phyloP scores from a whole-genome alignment of 1,140 invertebrate species.

The Bombus pyrosoma region DNA sequence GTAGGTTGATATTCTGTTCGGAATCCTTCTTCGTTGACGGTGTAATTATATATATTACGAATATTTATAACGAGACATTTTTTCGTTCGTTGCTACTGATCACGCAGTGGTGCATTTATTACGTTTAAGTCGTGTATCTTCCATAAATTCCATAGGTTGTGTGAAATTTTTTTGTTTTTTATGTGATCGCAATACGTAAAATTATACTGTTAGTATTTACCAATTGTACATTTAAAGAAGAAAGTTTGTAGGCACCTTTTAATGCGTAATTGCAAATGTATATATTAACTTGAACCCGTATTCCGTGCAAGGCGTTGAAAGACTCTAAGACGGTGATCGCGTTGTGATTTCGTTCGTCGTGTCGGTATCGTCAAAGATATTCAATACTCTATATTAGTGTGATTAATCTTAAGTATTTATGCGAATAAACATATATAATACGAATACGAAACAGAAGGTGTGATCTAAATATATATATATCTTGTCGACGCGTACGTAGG shows the following conservation, averaged over 20 bases:
- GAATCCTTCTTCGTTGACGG: background rate
- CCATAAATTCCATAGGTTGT: background rate
- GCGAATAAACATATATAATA: background rate
- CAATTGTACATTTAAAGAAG: background rate
- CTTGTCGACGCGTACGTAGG: conserved; percentile 36
- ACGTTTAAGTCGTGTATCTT: background rate
- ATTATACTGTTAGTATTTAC: background rate
- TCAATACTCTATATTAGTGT: conserved; percentile 9
- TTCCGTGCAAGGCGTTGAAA: background rate
- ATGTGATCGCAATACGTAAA: conserved; percentile 7
- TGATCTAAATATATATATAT: conserved; percentile 50
- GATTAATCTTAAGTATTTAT: conserved; percentile 2
- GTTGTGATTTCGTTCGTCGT: background rate
- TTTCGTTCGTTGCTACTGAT: background rate
- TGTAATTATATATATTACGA: background rate
- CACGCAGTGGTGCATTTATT: background rate
- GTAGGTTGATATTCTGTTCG: conserved; percentile 74
- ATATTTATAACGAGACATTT: background rate
- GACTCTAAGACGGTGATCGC: background rate
- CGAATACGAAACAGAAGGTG: conserved; percentile 23
- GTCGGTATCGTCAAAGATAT: background rate
- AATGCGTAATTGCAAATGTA: background rate
- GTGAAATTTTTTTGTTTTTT: background rate
- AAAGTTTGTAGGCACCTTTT: background rate
- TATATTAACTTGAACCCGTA: background rate